phyloP scores from a whole-genome alignment of 2,113 vertebrate genomes.

The Pavo muticus region DNA sequence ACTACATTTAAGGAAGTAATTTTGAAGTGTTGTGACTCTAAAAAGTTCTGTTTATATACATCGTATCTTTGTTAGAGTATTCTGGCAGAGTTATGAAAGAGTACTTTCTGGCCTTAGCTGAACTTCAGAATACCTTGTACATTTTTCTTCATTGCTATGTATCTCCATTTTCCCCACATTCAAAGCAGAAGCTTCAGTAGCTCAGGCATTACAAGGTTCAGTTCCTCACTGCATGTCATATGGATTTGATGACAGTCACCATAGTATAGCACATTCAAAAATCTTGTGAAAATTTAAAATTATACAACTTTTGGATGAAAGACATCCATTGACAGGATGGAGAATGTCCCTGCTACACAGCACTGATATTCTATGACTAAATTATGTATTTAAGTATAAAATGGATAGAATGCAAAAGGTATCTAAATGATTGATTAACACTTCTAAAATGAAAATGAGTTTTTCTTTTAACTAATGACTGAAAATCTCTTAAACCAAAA shows the following conservation, averaged over 20 bases:
- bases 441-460: neutral
- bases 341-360: neutral
- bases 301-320: neutral
- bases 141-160: neutral
- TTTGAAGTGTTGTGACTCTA: neutral
- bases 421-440: neutral
- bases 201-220: neutral
- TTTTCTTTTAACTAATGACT: neutral
- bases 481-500: conserved; percentile 8
- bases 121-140: neutral
- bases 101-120: neutral
- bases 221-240: neutral
- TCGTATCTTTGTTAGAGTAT: neutral
- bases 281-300: neutral
- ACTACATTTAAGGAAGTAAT: neutral
- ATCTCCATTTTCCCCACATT: neutral
- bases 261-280: neutral
- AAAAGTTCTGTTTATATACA: neutral
- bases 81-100: neutral
- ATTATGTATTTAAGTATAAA: neutral
- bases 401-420: neutral
- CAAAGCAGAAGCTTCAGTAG: neutral
- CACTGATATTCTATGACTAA: neutral
- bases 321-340: neutral
- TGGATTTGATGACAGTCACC: neutral